A percentile compares a stretch with the other conserved stretches of the same genome.
phyloP scores from a whole-genome alignment of 2,888 invertebrate species.

The Archips crataeganus region DNA sequence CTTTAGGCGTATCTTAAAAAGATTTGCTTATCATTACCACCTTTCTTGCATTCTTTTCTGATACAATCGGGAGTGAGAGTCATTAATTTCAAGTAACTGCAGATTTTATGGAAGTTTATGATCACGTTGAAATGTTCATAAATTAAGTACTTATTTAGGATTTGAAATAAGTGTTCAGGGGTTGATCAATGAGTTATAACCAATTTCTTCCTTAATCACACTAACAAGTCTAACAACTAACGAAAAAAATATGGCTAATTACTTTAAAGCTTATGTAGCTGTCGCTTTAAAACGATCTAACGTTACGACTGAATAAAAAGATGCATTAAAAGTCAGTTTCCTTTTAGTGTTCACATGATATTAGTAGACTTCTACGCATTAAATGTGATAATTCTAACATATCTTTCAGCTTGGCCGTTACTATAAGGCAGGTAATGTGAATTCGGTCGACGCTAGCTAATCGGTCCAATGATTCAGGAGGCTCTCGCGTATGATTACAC shows the following conservation, averaged over 20 bases:
- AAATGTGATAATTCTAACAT: neutral
- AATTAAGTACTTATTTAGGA: too few species aligned
- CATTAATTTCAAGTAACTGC: neutral
- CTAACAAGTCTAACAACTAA: too few species aligned
- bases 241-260: too few species aligned
- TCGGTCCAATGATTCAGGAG: conserved; percentile 1
- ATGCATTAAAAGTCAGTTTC: neutral
- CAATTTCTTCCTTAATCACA: too few species aligned
- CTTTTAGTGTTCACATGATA: neutral
- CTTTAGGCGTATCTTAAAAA: conserved; percentile 7
- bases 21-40: conserved; percentile 15
- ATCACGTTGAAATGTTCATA: neutral
- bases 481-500: conserved; percentile 18
- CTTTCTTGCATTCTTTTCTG: neutral
- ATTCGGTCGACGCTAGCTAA: neutral
- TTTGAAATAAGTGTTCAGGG: too few species aligned
- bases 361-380: neutral
- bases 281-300: too few species aligned
- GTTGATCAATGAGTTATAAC: too few species aligned
- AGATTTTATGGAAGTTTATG: neutral
- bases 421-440: neutral
- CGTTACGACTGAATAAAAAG: too few species aligned
- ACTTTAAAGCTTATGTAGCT: too few species aligned
- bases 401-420: neutral
- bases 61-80: neutral